A percentile compares a stretch with the other conserved stretches of the same genome.
Conservation (phyloP, 1,140 invertebrate species). For the Colletes gigas region DNA sequence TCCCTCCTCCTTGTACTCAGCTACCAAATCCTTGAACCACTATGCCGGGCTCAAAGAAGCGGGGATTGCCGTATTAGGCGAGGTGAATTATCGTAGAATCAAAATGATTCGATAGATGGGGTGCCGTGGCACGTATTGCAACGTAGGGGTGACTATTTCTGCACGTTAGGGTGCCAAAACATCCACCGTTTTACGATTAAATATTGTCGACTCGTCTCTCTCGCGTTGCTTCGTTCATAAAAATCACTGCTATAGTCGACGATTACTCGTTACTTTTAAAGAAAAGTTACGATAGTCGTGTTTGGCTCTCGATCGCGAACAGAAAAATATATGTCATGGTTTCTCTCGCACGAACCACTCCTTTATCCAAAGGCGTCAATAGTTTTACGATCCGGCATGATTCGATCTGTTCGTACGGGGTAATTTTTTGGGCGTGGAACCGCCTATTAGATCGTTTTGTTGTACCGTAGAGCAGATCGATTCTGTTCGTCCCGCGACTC, state of each 20-base stretch:
- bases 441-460: constrained; percentile 63
- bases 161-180: constrained; percentile 67
- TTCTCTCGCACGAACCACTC: neutral
- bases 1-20: too few relatives aligned
- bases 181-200: constrained; percentile 51
- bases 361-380: constrained; percentile 37
- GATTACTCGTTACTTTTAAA: too few relatives aligned
- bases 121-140: constrained; percentile 70
- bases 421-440: constrained; percentile 72
- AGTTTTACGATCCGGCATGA: constrained; percentile 33
- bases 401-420: constrained; percentile 67
- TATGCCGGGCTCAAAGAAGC: constrained; percentile 9
- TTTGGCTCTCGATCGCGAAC: too few relatives aligned
- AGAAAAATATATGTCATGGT: neutral
- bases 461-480: constrained; percentile 71
- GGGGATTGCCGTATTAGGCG: constrained; percentile 69
- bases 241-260: neutral
- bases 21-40: too few relatives aligned
- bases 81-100: constrained; percentile 80
- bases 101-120: constrained; percentile 80
- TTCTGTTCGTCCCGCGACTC: neutral
- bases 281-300: too few relatives aligned
- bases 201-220: constrained; percentile 29
- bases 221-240: neutral
- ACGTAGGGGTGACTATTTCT: constrained; percentile 66